Conservation (phyloP, 2,888 invertebrate genomes). For the Stictocephala bisonia region DNA sequence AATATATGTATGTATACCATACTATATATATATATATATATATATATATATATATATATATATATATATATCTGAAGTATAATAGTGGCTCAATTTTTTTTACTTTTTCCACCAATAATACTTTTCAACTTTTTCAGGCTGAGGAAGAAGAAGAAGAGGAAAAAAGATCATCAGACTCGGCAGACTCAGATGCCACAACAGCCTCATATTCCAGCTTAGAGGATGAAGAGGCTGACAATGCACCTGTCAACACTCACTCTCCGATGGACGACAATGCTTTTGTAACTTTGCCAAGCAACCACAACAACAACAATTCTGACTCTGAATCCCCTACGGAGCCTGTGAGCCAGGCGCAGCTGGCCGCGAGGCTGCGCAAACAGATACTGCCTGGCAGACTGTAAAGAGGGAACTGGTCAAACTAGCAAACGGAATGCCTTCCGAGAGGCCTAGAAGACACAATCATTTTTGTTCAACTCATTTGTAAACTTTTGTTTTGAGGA, state of each 20-base stretch:
- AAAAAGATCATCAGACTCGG: slow-evolving; percentile 42
- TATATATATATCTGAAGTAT: too few species aligned
- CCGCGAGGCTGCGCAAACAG: not conserved
- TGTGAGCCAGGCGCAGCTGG: slow-evolving; percentile 54
- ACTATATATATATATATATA: too few species aligned
- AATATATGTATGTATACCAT: too few species aligned
- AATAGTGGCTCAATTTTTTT: not conserved
- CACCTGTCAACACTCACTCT: slow-evolving; percentile 11
- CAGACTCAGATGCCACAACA: slow-evolving; percentile 67
- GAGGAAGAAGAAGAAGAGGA: slow-evolving; percentile 36
- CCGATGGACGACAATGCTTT: slow-evolving; percentile 52
- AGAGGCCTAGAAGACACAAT: slow-evolving; percentile 20
- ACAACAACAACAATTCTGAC: slow-evolving; percentile 63
- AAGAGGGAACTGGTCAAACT: not conserved
- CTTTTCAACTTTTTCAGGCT: not conserved
- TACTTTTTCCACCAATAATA: not conserved
- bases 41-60: too few species aligned
- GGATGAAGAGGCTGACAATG: slow-evolving; percentile 65
- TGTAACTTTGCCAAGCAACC: slow-evolving; percentile 45
- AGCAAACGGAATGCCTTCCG: slow-evolving; percentile 23
- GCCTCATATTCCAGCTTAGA: slow-evolving; percentile 69
- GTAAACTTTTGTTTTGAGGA: not conserved
- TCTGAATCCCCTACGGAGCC: slow-evolving; percentile 69
- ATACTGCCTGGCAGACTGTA: not conserved
- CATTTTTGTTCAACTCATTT: not conserved